Evolutionary conservation across 2,797 vertebrate genomes (phyloP).

Genomic region (Emys orbicularis): DNA sequence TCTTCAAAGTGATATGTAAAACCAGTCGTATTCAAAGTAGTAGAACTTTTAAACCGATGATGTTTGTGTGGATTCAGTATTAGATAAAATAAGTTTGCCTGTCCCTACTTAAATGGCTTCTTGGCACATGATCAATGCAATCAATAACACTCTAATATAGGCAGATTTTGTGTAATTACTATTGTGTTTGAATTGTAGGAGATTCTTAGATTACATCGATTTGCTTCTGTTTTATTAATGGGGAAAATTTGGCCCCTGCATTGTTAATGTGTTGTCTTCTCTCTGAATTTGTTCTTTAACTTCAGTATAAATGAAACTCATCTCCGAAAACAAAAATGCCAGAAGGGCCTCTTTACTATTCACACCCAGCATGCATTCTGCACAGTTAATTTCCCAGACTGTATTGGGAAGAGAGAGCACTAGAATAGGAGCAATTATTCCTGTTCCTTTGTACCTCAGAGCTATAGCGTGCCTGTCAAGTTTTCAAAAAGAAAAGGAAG

Average conservation of each 20-base stretch:
- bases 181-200: background rate
- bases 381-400: background rate
- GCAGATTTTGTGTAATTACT: too few relatives aligned
- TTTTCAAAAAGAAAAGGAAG: background rate
- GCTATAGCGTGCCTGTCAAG: background rate
- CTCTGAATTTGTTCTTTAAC: background rate
- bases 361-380: background rate
- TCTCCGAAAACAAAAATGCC: background rate
- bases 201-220: background rate
- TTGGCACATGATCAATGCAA: background rate
- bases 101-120: background rate
- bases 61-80: slow-evolving; percentile 12
- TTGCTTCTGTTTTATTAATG: background rate
- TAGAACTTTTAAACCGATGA: background rate
- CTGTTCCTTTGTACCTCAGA: background rate
- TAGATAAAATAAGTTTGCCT: background rate
- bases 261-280: background rate
- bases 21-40: background rate
- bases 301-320: background rate
- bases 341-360: background rate
- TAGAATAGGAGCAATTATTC: background rate
- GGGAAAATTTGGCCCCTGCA: background rate
- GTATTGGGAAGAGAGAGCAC: background rate
- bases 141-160: background rate
- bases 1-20: background rate